Base-by-base conservation (phyloP, 2,888 invertebrate species). In the Lumbricus terrestris region DNA sequence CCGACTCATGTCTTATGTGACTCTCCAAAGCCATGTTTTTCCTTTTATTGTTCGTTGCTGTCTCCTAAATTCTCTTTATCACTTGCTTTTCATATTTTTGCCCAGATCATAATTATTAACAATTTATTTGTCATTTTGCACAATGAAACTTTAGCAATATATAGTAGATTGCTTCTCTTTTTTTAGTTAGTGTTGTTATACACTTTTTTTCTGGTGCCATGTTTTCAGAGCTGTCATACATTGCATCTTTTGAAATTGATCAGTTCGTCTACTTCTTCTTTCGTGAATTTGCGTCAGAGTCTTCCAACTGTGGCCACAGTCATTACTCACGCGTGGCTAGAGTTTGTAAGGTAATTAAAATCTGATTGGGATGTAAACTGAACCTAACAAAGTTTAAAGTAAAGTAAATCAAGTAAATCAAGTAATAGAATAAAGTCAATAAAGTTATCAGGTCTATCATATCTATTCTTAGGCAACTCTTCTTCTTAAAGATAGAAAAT, bases 221-320 rank as follows among this genome's bases (percentile, higher is more conserved):
- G 8, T 69, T 69, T 69, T 69, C 37, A 85, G 85, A 85, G 34
- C 23, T 37, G 34, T 85, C 37, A 23, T 85, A 85, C 34, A 15
- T 85, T 37, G 85, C 85, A 85, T 85, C 85, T 35, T 85, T 85
- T 85, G 85, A 85, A 85, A 85, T 85, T 37, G 85, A 85, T 35
- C 85, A 85, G 85, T 85, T 35, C n/a, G 23, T 85, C 85, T 85
- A 85, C 85, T 85, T 85, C 85, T 85, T 85, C 37, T 85, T 85
- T 23, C 85, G 85, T 35, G 85, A 85, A 85, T 85, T 35, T 0
- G 85, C 37, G 0, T 34, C 34, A 18, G 85, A 85, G 37, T 85
- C 85, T 35, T 85, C 85, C 85, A 85, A 23, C 35, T 85, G 35
- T 37, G 37, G 37, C 85, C 37, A 35, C 85, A 85, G 37, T 18